phyloP scores from a whole-genome alignment of 2,888 invertebrate species.

The Camponotus fellah region DNA sequence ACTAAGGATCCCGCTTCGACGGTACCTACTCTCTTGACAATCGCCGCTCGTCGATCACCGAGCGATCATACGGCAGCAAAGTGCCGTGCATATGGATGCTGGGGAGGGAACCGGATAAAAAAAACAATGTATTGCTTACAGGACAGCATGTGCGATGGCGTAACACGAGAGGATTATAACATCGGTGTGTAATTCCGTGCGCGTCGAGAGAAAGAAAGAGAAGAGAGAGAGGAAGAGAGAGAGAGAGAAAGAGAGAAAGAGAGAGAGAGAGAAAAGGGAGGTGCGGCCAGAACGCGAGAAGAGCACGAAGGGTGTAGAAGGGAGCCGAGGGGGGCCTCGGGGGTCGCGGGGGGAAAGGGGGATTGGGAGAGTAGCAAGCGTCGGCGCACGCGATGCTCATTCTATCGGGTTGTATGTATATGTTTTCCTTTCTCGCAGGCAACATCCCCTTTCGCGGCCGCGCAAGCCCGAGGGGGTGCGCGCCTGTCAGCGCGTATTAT shows the following conservation, averaged over 20 bases:
- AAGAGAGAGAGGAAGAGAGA: constrained; percentile 33
- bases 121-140: constrained; percentile 82
- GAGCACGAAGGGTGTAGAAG: background rate
- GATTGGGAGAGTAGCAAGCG: constrained; percentile 52
- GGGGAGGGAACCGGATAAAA: constrained; percentile 63
- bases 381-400: constrained; percentile 82
- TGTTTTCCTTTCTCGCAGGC: constrained; percentile 79
- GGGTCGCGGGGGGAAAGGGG: background rate
- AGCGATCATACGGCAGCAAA: constrained; percentile 73
- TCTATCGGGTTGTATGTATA: constrained; percentile 81
- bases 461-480: constrained; percentile 76
- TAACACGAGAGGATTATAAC: constrained; percentile 86
- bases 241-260: constrained; percentile 39
- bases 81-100: constrained; percentile 79
- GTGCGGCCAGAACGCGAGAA: constrained; percentile 26
- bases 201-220: constrained; percentile 42
- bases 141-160: constrained; percentile 83
- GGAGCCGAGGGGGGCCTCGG: constrained; percentile 10
- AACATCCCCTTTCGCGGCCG: constrained; percentile 65
- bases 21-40: constrained; percentile 4
- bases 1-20: constrained; percentile 74
- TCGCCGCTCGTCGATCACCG: constrained; percentile 52
- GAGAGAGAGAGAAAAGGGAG: constrained; percentile 10
- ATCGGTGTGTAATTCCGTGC: constrained; percentile 84
- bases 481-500: constrained; percentile 85